Conservation (phyloP, 2,113 vertebrate genomes). For the Zootoca vivipara region DNA sequence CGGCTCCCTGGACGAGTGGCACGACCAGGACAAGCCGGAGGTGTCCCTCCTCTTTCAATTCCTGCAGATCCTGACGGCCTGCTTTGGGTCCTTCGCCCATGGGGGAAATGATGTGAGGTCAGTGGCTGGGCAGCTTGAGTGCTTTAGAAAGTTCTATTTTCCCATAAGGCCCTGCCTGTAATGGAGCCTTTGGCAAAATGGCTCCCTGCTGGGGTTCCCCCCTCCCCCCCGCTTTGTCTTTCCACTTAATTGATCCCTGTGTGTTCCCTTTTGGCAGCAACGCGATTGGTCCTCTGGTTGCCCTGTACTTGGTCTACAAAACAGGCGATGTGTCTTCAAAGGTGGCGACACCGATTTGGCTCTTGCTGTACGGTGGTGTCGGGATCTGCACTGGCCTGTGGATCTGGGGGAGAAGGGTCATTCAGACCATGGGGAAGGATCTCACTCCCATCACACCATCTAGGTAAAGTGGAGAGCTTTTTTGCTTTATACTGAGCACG, state of each 20-base stretch:
- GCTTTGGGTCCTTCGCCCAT: conserved; percentile 96
- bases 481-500: too few relatives aligned
- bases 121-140: conserved; percentile 8
- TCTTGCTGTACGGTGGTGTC: conserved; percentile 90
- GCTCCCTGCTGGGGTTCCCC: too few relatives aligned
- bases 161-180: background rate
- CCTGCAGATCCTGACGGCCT: conserved; percentile 94
- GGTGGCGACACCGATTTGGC: conserved; percentile 89
- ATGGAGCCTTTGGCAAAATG: background rate
- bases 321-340: conserved; percentile 78
- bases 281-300: conserved; percentile 93
- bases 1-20: conserved; percentile 80
- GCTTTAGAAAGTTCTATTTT: too few relatives aligned
- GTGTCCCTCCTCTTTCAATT: conserved; percentile 94
- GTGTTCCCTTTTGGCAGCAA: conserved; percentile 80
- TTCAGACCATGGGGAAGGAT: conserved; percentile 97
- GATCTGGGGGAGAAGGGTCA: conserved; percentile 97
- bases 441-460: conserved; percentile 97
- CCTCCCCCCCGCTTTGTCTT: too few relatives aligned
- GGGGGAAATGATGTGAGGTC: conserved; percentile 98
- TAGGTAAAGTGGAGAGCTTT: conserved; percentile 75
- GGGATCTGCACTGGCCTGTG: conserved; percentile 93
- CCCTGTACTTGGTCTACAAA: conserved; percentile 88
- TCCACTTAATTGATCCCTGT: too few relatives aligned
- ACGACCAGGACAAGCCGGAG: conserved; percentile 89